These are phyloP conservation scores for Harpagifer antarcticus DNA, from an alignment of 2,797 vertebrate genomes.

Conservation along the genomic window DNA sequence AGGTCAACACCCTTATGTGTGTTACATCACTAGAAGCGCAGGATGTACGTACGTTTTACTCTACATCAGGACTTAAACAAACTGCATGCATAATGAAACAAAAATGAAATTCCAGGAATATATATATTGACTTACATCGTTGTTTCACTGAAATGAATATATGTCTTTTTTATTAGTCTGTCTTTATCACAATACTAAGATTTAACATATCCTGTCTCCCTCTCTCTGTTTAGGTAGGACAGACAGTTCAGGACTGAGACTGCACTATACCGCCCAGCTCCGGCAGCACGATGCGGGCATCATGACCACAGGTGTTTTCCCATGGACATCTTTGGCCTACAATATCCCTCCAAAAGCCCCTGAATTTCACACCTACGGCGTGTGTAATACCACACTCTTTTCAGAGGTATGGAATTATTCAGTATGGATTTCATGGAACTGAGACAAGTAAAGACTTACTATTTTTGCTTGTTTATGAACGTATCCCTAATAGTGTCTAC, in stretches of 20 bases:
- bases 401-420: constrained; percentile 61
- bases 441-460: background rate
- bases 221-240: constrained; percentile 58
- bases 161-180: background rate
- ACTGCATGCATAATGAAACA: too few relatives aligned
- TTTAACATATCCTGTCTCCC: background rate
- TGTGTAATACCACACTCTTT: constrained; percentile 76
- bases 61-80: too few relatives aligned
- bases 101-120: too few relatives aligned
- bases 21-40: too few relatives aligned
- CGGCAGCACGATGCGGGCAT: constrained; percentile 69
- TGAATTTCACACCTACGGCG: constrained; percentile 73
- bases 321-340: accelerated
- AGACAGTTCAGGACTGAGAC: constrained; percentile 80
- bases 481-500: background rate
- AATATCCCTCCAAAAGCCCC: constrained; percentile 76
- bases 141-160: too few relatives aligned
- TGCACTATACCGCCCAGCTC: constrained; percentile 74
- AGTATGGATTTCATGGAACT: background rate
- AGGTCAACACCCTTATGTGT: too few relatives aligned
- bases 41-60: too few relatives aligned
- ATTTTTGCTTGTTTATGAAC: background rate
- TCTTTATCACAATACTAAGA: background rate
- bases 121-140: too few relatives aligned
- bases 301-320: constrained; percentile 66